phyloP scores from a whole-genome alignment of 1,140 invertebrate species.

The Epicauta chinensis region DNA sequence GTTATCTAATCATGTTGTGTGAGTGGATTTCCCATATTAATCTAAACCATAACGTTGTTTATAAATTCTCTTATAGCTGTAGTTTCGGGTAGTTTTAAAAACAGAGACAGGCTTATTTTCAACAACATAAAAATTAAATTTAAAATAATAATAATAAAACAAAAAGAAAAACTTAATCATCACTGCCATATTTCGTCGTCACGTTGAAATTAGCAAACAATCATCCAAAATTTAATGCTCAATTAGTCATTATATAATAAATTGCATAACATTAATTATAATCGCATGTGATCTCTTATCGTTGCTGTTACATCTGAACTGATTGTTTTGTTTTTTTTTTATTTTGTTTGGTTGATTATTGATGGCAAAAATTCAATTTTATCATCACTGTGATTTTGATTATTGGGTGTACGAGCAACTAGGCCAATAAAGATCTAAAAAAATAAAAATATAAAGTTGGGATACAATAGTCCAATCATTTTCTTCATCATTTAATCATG shows the following conservation, averaged over 20 bases:
- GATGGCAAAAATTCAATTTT: background rate
- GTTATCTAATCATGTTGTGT: too few relatives aligned
- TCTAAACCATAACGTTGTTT: too few relatives aligned
- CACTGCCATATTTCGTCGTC: constrained; percentile 22
- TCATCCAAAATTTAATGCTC: constrained; percentile 20
- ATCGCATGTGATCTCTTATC: constrained; percentile 19
- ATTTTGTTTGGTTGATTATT: background rate
- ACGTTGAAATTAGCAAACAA: constrained; percentile 14
- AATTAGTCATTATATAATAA: constrained; percentile 7
- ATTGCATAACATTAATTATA: constrained; percentile 3
- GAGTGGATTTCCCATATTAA: too few relatives aligned
- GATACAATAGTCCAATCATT: background rate
- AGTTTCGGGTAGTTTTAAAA: too few relatives aligned
- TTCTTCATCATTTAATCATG: too few relatives aligned
- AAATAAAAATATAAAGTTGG: constrained; percentile 7
- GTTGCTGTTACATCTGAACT: constrained; percentile 18
- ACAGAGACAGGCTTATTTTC: too few relatives aligned
- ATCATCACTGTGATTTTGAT: constrained; percentile 13
- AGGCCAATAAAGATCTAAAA: constrained; percentile 14
- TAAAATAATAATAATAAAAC: background rate
- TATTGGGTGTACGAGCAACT: constrained; percentile 19
- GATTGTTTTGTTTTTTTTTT: background rate
- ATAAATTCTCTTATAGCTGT: too few relatives aligned
- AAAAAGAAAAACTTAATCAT: constrained; percentile 17
- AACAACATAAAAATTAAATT: background rate